phyloP scores from a whole-genome alignment of 2,113 vertebrate species.

The Salvator merianae region DNA sequence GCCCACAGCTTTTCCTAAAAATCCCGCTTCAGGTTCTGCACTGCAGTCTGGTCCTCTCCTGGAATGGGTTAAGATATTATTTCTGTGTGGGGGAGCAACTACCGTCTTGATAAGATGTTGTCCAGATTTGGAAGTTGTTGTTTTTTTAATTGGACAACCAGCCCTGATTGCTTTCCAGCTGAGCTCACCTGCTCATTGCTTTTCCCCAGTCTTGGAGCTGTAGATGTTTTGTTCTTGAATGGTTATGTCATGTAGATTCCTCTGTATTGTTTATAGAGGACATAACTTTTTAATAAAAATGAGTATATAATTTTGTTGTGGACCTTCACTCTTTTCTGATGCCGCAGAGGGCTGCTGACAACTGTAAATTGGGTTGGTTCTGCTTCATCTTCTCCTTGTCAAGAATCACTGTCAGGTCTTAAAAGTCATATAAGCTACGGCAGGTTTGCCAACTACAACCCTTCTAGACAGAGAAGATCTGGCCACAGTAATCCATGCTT shows the following conservation, averaged over 20 bases:
- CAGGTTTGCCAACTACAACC: too few relatives aligned
- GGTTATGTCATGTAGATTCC: slow-evolving; percentile 71
- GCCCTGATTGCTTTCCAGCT: background rate
- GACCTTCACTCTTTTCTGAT: background rate
- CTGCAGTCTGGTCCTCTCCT: too few relatives aligned
- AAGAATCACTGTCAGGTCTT: too few relatives aligned
- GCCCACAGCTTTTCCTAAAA: background rate
- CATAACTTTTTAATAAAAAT: slow-evolving; percentile 79
- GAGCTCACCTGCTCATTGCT: background rate
- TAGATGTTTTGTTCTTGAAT: slow-evolving; percentile 67
- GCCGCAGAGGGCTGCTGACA: too few relatives aligned
- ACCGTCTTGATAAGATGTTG: background rate
- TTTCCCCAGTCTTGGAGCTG: slow-evolving; percentile 42
- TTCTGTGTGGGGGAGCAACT: too few relatives aligned
- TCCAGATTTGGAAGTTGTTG: background rate
- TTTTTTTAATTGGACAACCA: background rate
- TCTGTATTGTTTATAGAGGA: slow-evolving; percentile 76
- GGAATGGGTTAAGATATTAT: background rate
- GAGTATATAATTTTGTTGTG: background rate
- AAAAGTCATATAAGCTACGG: too few relatives aligned
- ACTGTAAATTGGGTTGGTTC: background rate
- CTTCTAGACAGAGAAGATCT: too few relatives aligned
- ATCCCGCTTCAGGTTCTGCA: background rate
- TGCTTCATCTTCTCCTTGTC: background rate
- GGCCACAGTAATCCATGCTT: too few relatives aligned